phyloP scores from a whole-genome alignment of 2,888 invertebrate species.

The Cryptus viduatorius region DNA sequence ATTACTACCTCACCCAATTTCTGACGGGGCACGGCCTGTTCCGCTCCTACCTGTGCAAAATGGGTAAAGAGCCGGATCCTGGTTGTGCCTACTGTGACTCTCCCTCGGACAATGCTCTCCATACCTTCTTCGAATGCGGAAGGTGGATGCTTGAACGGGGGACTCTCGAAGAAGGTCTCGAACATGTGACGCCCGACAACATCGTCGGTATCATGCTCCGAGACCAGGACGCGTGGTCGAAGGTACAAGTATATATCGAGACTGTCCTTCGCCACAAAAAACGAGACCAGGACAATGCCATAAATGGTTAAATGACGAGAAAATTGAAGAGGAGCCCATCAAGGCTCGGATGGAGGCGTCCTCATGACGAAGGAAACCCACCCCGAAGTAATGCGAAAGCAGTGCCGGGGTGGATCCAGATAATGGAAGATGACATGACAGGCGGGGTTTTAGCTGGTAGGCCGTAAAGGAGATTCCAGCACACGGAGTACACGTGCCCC shows the following conservation, averaged over 20 bases:
- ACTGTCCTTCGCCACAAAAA: conserved; percentile 46
- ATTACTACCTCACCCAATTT: conserved; percentile 67
- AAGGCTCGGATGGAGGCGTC: not conserved
- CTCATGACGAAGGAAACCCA: not conserved
- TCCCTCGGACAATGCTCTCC: too few species aligned
- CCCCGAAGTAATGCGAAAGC: conserved; percentile 29
- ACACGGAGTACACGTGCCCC: too few species aligned
- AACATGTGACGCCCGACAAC: too few species aligned
- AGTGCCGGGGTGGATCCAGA: not conserved
- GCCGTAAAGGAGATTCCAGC: too few species aligned
- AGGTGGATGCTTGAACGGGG: too few species aligned
- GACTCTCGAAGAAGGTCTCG: too few species aligned
- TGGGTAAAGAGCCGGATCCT: conserved; percentile 37
- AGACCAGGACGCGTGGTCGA: conserved; percentile 54
- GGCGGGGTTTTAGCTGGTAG: too few species aligned
- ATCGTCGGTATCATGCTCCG: not conserved
- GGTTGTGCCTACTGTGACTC: too few species aligned
- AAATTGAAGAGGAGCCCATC: not conserved
- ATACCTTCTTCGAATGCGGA: conserved; percentile 25
- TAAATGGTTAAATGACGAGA: not conserved
- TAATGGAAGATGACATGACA: too few species aligned
- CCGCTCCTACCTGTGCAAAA: conserved; percentile 53
- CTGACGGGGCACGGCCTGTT: conserved; percentile 69
- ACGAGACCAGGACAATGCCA: not conserved
- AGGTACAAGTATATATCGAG: conserved; percentile 19